A percentile compares a stretch with the other conserved stretches of the same genome.
Conservation (phyloP, 2,797 vertebrate genomes). For the Salarias fasciatus region DNA sequence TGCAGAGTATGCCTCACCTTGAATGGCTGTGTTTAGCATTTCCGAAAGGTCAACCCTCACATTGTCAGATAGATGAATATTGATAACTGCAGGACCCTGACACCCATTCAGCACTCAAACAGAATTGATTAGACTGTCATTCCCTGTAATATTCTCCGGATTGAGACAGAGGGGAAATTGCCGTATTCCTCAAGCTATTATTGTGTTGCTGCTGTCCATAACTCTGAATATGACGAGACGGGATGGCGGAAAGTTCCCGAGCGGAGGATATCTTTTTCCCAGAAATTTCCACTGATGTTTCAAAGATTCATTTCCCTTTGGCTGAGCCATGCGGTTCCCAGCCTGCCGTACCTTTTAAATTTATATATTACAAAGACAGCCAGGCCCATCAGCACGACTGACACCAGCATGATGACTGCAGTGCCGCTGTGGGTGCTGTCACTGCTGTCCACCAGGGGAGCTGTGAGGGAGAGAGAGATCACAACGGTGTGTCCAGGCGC, state of each 20-base stretch:
- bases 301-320: too few species aligned
- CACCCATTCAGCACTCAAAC: conserved; percentile 72
- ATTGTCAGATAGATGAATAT: conserved; percentile 83
- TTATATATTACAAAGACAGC: conserved; percentile 92
- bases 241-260: conserved; percentile 61
- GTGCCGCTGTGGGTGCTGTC: conserved; percentile 88
- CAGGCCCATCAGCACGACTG: conserved; percentile 89
- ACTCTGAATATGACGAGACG: conserved; percentile 60
- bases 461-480: conserved; percentile 69
- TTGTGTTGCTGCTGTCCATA: conserved; percentile 65
- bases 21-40: conserved; percentile 84
- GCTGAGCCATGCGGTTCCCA: background rate
- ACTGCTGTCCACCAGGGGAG: conserved; percentile 89
- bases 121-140: conserved; percentile 82
- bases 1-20: conserved; percentile 70
- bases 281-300: too few species aligned
- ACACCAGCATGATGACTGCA: conserved; percentile 94
- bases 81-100: conserved; percentile 82
- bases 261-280: too few species aligned
- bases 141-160: conserved; percentile 78
- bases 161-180: conserved; percentile 82
- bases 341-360: conserved; percentile 90
- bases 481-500: conserved; percentile 31
- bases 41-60: conserved; percentile 81
- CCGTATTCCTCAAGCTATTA: conserved; percentile 77